Conservation (phyloP, 2,888 invertebrate genomes). For the Lottia gigantea region DNA sequence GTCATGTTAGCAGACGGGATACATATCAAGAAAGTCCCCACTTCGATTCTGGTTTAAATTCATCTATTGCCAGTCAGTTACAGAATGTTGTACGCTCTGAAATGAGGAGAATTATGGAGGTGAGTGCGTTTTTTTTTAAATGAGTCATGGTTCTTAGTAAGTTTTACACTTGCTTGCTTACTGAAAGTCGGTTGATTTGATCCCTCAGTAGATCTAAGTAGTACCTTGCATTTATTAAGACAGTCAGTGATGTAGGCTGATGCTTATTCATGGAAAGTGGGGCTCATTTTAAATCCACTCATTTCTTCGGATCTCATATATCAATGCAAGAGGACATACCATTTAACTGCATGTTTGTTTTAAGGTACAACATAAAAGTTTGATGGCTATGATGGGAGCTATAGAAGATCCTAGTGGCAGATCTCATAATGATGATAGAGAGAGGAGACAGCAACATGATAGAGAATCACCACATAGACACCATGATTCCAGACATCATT, state of each 20-base stretch:
- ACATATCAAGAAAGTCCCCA: neutral
- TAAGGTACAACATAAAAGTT: slow-evolving; percentile 61
- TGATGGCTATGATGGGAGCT: slow-evolving; percentile 63
- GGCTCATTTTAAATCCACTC: no score
- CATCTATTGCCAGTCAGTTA: slow-evolving; percentile 48
- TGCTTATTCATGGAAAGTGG: no score
- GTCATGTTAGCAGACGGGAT: neutral
- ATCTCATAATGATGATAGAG: slow-evolving; percentile 10
- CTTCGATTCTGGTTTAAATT: slow-evolving; percentile 5
- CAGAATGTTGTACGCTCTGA: slow-evolving; percentile 58
- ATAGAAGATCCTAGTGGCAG: slow-evolving; percentile 40
- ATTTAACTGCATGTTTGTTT: slow-evolving; percentile 6
- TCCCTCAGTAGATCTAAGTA: no score
- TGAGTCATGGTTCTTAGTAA: no score
- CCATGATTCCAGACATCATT: neutral
- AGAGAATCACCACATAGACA: neutral
- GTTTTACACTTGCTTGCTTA: no score
- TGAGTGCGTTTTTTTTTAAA: slow-evolving; percentile 23
- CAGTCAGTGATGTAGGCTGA: no score
- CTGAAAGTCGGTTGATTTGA: neutral
- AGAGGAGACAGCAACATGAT: slow-evolving; percentile 20
- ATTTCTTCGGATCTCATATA: no score
- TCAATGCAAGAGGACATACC: no score
- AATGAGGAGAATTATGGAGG: slow-evolving; percentile 61
- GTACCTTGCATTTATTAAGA: no score